phyloP scores from a whole-genome alignment of 1,140 invertebrate species.

The Brachionus koreanus region DNA sequence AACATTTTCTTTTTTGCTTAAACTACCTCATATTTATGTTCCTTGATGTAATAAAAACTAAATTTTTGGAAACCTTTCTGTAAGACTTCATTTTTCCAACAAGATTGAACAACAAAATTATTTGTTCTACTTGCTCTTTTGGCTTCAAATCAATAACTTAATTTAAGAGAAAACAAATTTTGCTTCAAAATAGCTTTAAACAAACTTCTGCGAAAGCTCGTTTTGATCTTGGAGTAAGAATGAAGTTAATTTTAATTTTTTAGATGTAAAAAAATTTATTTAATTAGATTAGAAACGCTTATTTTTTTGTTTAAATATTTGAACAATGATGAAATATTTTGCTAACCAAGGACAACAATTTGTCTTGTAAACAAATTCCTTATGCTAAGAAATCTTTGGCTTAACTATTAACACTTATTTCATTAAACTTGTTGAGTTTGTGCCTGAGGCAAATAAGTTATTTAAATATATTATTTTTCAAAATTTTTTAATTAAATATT shows the following conservation, averaged over 20 bases:
- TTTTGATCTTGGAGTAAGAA: neutral
- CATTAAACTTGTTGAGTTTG: no score
- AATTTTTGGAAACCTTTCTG: neutral
- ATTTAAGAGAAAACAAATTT: neutral
- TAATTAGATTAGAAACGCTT: conserved; percentile 20
- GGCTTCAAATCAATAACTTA: neutral
- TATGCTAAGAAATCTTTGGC: no score
- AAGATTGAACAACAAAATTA: neutral
- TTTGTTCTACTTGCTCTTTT: conserved; percentile 1
- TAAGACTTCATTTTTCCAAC: neutral
- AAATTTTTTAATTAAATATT: neutral
- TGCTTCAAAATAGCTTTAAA: conserved; percentile 16
- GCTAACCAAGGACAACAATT: neutral
- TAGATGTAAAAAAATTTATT: neutral
- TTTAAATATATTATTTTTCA: no score
- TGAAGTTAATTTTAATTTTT: neutral
- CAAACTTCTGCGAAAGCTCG: neutral
- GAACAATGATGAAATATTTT: neutral
- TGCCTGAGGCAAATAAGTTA: no score
- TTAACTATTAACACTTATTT: no score
- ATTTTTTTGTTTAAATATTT: neutral
- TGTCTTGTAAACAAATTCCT: neutral
- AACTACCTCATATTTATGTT: neutral
- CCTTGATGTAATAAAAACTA: neutral
- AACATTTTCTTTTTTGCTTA: neutral